Evolutionary conservation across 1,140 invertebrate genomes (phyloP).

Genomic region (Babylonia areolata): DNA sequence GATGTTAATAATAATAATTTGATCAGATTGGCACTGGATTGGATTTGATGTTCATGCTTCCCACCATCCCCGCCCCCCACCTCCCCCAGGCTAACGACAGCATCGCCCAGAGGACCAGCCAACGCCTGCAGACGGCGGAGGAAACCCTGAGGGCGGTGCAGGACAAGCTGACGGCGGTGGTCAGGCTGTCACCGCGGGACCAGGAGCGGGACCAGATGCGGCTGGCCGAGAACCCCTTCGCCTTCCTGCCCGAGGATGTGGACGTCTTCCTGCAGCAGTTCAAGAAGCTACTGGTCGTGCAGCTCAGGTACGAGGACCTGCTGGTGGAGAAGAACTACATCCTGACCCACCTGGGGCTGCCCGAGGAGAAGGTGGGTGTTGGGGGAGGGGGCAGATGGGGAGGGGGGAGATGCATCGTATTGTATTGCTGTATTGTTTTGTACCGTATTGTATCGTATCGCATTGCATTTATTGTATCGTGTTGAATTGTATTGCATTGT

Average conservation of each 20-base stretch:
- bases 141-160: constrained; percentile 41
- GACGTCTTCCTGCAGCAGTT: constrained; percentile 51
- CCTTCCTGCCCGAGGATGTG: constrained; percentile 48
- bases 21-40: no score
- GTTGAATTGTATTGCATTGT: no score
- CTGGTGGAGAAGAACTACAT: constrained; percentile 54
- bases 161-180: constrained; percentile 32
- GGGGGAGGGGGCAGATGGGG: no score
- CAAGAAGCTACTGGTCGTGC: constrained; percentile 39
- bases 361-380: not conserved
- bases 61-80: not conserved
- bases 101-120: constrained; percentile 42
- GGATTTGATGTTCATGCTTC: no score
- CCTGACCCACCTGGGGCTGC: constrained; percentile 45
- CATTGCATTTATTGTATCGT: no score
- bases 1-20: no score
- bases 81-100: constrained; percentile 49
- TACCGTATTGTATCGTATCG: no score
- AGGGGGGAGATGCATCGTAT: no score
- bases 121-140: constrained; percentile 45
- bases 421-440: no score
- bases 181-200: constrained; percentile 26
- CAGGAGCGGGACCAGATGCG: constrained; percentile 12
- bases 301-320: constrained; percentile 44
- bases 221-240: constrained; percentile 17